A percentile compares a stretch with the other conserved stretches of the same genome.
phyloP scores from a whole-genome alignment of 2,113 vertebrate genomes.

The Progne subis region DNA sequence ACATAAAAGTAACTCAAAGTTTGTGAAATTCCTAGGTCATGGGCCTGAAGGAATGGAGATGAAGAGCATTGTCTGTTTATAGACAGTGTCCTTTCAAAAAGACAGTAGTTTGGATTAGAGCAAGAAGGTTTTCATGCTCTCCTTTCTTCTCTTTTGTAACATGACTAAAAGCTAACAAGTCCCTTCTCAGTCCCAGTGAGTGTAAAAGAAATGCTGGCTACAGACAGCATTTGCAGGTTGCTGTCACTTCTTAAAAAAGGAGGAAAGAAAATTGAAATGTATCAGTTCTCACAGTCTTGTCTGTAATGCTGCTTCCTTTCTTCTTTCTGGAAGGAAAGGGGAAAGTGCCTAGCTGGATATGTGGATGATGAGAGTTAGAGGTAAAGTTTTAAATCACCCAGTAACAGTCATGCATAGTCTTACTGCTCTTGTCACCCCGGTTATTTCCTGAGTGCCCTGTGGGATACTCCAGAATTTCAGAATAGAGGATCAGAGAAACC shows the following conservation, averaged over 20 bases:
- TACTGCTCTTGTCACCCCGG: background rate
- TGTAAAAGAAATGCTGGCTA: background rate
- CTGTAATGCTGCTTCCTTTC: background rate
- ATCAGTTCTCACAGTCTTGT: background rate
- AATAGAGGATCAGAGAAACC: background rate
- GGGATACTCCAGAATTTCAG: background rate
- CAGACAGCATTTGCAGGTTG: background rate
- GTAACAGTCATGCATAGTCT: background rate
- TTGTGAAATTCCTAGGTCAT: background rate
- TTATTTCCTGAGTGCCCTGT: background rate
- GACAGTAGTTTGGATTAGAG: background rate
- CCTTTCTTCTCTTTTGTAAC: background rate
- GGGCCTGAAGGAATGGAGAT: background rate
- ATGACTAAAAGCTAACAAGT: background rate
- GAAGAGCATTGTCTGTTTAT: background rate
- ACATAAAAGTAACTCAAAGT: background rate
- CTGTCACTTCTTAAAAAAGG: background rate
- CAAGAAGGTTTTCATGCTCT: background rate
- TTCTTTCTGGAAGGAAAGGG: background rate
- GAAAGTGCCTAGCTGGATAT: background rate
- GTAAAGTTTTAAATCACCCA: background rate
- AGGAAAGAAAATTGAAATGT: background rate
- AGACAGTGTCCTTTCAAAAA: background rate
- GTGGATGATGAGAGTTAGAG: background rate
- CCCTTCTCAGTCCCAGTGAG: background rate